Base-by-base conservation (phyloP, 1,140 invertebrate genomes). In the Dufourea novaeangliae region DNA sequence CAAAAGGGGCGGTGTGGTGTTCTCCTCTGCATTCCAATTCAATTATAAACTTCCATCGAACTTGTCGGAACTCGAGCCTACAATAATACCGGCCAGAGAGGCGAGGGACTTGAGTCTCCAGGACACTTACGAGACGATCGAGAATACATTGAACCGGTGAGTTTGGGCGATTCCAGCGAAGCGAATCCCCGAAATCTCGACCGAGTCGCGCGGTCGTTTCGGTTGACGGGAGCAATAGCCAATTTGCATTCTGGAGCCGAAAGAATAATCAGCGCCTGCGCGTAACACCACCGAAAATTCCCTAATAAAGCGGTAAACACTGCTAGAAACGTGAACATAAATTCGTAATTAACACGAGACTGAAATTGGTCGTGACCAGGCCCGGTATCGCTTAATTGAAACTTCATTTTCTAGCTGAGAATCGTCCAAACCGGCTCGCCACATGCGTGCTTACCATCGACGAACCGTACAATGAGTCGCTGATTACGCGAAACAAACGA, bases 31-130 rank as follows among this genome's bases (percentile, higher is more conserved):
- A 57, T 92, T 88, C 85, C 92, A 93, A 88, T 88, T 92, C 84
- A 92, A 93, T 86, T 92, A 89, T 78, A 79, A 34, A 14, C 78
- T 92, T 75, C 91, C 92, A 27, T 90, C 84, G 85, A 92, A 93
- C 87, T 63, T 86, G 82, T 90, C 88, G 78, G 88, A 93, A 81
- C 87, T 93, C 20, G 87, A 90, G 70, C 79, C 89, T 46, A 87
- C 82, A 52, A 79, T 90, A 29, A 72, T 91, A 73, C 81, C 88
- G 12, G 79, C 86, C 34, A 88, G 90, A 37, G 80, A 85, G 29
- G 82, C 79, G 32, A 82, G 87, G 70, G 87, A 90, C 82, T 75
- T 92, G 68, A 70, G 87, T 77, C 83, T 93, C 69, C 85, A 83
- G 76, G 86, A 90, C 84, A 80, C 90, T 76, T 92, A 93, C 69